Base-by-base conservation (phyloP, 2,888 invertebrate genomes). In the Bembecia ichneumoniformis region DNA sequence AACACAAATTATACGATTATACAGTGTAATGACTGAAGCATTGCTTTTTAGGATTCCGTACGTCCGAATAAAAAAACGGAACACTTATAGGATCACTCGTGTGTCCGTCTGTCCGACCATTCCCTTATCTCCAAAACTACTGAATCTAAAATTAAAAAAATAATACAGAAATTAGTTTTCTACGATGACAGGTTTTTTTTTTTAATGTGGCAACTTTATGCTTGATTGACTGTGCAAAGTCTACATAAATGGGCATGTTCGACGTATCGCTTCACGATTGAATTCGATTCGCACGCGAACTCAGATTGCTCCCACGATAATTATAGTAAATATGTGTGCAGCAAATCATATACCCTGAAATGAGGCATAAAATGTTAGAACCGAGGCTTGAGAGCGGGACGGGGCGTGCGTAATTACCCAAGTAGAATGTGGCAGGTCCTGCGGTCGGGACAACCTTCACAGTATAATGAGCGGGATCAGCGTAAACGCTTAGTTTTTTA, bases 281-380 rank as follows among this genome's bases (percentile, higher is more conserved):
- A 40, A 44, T 44, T 44, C 44, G 44, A 44, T 44, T 44, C 17
- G 17, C 44, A 44, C 44, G 44, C 11, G 44, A 44, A 15, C 15
- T 15, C 17, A 4, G 44, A 44, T 44, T 44, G 16, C 17, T 44
- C 15, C 44, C 17, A 82, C 81, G 79, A 78, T 77, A 81, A 82
- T 82, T 78, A 82, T 65, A 68, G 66, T 69, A 77, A 79, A 74
- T 78, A 75, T 68, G 69, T 74, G 72, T 77, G 74, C 77, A 74
- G 76, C 79, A 83, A 82, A 83, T 83, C 80, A 82, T 82, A 82
- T 70, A 78, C 69, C 77, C 74, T 74, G 71, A 80, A 81, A 82
- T 81, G 77, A 80, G 79, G 80, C 78, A 80, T 82, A 78, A 82
- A 83, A 82, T 75, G 78, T 77, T 76, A 80, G 72, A 78, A 74